phyloP scores from a whole-genome alignment of 2,797 vertebrate genomes.

The Enteromius unitaeniatus region DNA sequence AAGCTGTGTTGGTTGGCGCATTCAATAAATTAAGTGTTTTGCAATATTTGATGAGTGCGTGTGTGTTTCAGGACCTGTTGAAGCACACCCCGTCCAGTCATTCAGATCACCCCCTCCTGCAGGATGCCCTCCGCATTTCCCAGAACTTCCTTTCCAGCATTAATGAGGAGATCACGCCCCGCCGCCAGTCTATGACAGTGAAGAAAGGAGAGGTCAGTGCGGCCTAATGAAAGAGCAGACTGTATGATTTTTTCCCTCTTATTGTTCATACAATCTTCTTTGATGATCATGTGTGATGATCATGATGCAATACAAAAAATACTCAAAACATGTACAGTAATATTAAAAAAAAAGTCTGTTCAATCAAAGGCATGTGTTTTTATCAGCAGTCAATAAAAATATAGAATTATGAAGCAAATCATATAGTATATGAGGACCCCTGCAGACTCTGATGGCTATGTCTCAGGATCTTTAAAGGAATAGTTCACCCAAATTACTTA shows the following conservation, averaged over 20 bases:
- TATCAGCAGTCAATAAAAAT: background rate
- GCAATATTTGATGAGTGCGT: background rate
- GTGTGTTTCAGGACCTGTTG: conserved; percentile 85
- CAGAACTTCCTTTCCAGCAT: conserved; percentile 99
- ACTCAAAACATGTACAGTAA: background rate
- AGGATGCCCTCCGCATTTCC: conserved; percentile 94
- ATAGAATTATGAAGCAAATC: background rate
- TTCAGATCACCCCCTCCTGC: conserved; percentile 90
- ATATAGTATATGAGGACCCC: background rate
- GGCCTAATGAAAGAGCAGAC: background rate
- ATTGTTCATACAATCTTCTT: background rate
- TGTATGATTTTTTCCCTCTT: background rate
- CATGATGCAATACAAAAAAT: background rate
- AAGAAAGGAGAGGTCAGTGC: conserved; percentile 94
- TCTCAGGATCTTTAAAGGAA: background rate
- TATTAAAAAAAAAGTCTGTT: background rate
- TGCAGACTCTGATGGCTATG: background rate
- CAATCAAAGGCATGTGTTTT: background rate
- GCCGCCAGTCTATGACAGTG: conserved; percentile 93
- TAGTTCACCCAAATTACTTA: background rate
- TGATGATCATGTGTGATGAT: background rate
- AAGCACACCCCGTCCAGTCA: conserved; percentile 95
- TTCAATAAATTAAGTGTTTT: background rate
- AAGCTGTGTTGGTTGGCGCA: background rate
- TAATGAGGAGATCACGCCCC: conserved; percentile 95